Base-by-base conservation (phyloP, 2,888 invertebrate species). In the Tryphoninae sp. region DNA sequence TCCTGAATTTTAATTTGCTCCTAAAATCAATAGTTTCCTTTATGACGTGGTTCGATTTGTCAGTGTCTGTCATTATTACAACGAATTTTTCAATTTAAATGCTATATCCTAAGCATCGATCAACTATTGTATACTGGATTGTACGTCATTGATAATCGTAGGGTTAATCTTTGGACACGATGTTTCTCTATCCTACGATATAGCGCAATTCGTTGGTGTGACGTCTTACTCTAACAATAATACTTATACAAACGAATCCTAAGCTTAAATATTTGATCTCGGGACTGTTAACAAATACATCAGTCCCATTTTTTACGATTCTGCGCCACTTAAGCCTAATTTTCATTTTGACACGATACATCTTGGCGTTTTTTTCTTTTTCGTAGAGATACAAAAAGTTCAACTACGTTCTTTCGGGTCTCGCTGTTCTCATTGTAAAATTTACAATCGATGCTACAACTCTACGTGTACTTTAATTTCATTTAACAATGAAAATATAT, bases 121-220 rank as follows among this genome's bases (percentile, higher is more conserved):
- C 2, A 45, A 13, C 45, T 45, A 6, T 26, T 23, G 13, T 26
- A 23, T 40, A 11, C 62, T 40, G 22, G 11, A 40, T 16, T 33
- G n/a, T 53, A 40, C 45, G 13, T 22, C 49, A 62, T 19, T 33
- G 11, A 22, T 19, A 42, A 59, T 19, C 13, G n/a, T 51, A 51
- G n/a, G 22, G 22, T 58, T 58, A 58, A 58, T 58, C 58, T 58
- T 58, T 55, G 33, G 40, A 55, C 42, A 9, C n/a, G 22, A 64
- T 40, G 33, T 33, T 45, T 49, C 13, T 51, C 64, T 58, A 51
- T 61, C 19, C 9, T 22, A 58, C 19, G 22, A 58, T 58, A 22
- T 22, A 58, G 11, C 22, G 11, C 19, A 58, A 58, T 61, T 61
- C 58, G 22, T 22, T 58, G 2, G 22, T 58, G 19, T 58, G 19